Base-by-base conservation (phyloP, 2,888 invertebrate species). In the Lasioglossum calceatum region DNA sequence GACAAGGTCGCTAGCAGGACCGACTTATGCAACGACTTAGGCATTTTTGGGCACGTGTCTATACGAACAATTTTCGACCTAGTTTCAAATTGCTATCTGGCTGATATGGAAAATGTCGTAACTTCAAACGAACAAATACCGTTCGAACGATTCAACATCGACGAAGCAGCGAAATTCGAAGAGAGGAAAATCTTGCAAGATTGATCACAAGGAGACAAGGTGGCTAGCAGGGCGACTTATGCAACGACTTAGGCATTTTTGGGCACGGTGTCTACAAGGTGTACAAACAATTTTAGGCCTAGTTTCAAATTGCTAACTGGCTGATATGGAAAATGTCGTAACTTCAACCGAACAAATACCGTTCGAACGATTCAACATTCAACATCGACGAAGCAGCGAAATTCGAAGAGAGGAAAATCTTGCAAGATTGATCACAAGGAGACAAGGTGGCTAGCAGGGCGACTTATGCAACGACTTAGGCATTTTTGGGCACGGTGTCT, bases 1-100 rank as follows among this genome's bases (percentile, higher is more conserved):
- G 77, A 76, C 91, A 91, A 91, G 91, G 91, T 92, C 92, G 85
- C 87, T 58, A 50, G 77, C 64, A 64, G 64, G 32, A 16, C 27
- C 61, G 61, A n/a, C 54, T 54, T 54, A 54, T 54, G 54, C 23
- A 54, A 54, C 10, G 19, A 50, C 50, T 50, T 50, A 50, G 50
- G 50, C 50, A 50, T 50, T 54, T 54, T 54, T 23, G 2, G 54
- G 8, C 23, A 8, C 50, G 23, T 54, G 19, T 54, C 23, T 23
- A 14, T 12, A 23, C 54, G 3, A 54, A 54, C 8, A 54, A 54
- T 54, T 54, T 23, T 54, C 0, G 54, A 54, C 54, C 50, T 54
- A 7, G 23, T 23, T 54, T 19, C 0, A 8, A 8, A 54, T 23
- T 23, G 23, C 14, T 14, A 44, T 14, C 27, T 32, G 61, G 27